Evolutionary conservation across 2,113 vertebrate species (phyloP), one percentile per base, ranked within the genome.

Genomic region (Eolophus roseicapilla): DNA sequence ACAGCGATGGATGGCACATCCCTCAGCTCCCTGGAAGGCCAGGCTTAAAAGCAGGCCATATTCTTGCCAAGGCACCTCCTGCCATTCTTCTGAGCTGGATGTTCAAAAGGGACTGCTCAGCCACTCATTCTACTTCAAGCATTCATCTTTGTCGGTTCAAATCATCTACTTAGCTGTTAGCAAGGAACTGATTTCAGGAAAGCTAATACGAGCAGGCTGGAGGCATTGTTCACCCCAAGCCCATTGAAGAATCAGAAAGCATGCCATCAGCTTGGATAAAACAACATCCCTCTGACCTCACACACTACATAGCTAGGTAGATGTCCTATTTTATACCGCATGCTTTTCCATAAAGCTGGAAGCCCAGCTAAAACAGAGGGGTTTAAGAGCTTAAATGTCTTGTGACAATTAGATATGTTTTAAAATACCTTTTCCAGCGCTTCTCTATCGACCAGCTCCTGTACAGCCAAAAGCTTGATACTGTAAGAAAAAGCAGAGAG

Each of bases 391-490:
- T 84, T 80, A 33, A 77, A 71, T 3, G 16, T 39, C 21, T 68
- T 68, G 23, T 14, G 43, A 28, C 14, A 74, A 88, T 23, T 37
- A 75, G 63, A 70, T 43, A 8, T 23, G 88, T 73, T 94, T 86
- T 78, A 37, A 80, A 95, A 73, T 99, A 99, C 99, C 99, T 99
- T 99, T 91, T 99, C 99, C 62, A 99, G 96, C 9, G 98, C 99
- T 91, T 99, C 99, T 96, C 96, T 98, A 92, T 99, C 99, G 17
- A 98, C 89, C 88, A 99, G 97, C 92, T 99, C 99, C 97, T 99
- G 99, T 57, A 99, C 99, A 28, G 99, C 99, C 96, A 99, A 97
- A 88, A 99, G 97, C 98, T 99, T 99, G 98, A 99, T 99, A 97
- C 99, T 99, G 98, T 37, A 97, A 97, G 94, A 96, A 65, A 97